Conservation (phyloP, 1,140 invertebrate species). For the Heliconius melpomene region DNA sequence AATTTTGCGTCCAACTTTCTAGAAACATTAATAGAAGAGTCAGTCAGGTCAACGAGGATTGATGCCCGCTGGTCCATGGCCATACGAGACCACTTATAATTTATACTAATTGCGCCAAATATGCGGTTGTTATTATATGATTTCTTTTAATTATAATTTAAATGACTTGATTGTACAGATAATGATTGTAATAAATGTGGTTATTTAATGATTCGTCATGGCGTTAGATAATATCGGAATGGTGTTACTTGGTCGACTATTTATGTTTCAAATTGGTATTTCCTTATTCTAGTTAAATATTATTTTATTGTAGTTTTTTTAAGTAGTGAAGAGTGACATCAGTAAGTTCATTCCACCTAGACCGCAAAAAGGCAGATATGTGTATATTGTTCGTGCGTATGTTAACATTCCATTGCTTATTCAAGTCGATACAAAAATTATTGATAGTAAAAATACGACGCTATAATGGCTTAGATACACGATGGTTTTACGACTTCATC, state of each 20-base stretch:
- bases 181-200: not conserved
- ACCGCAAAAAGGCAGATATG: not conserved
- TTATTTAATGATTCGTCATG: not conserved
- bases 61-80: slow-evolving; percentile 25
- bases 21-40: slow-evolving; percentile 55
- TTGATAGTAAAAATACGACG: too few species aligned
- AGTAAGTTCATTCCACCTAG: not conserved
- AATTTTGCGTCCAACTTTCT: slow-evolving; percentile 55
- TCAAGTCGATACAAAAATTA: not conserved
- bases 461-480: too few species aligned
- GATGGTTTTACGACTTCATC: too few species aligned
- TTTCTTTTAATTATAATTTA: not conserved
- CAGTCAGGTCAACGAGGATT: slow-evolving; percentile 54
- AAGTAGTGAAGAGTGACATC: not conserved
- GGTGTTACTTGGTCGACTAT: not conserved
- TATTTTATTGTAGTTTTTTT: not conserved
- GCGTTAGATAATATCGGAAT: not conserved
- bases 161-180: not conserved
- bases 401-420: not conserved
- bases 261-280: not conserved
- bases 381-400: not conserved
- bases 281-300: not conserved
- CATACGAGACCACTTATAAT: not conserved
- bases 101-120: not conserved
- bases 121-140: slow-evolving; percentile 6